These are phyloP conservation scores for Acromyrmex heyeri DNA, from an alignment of 1,140 invertebrate genomes.

Conservation along the genomic window DNA sequence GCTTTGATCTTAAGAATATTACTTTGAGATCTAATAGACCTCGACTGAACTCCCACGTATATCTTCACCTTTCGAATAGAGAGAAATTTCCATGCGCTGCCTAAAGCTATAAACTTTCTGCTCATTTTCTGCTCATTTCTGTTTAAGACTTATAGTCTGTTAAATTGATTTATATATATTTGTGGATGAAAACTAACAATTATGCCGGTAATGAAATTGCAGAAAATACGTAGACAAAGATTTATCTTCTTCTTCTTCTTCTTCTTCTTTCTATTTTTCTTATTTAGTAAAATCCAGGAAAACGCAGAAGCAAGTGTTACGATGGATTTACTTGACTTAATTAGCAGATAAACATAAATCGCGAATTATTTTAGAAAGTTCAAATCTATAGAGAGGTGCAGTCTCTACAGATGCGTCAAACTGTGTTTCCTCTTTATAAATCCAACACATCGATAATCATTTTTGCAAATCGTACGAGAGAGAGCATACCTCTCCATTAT, in stretches of 20 bases:
- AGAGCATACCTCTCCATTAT: constrained; percentile 12
- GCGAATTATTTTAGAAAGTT: constrained; percentile 22
- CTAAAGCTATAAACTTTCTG: constrained; percentile 41
- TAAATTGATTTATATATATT: constrained; percentile 27
- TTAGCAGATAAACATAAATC: constrained; percentile 4
- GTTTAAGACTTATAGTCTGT: not conserved
- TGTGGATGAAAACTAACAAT: constrained; percentile 10
- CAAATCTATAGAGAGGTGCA: not conserved
- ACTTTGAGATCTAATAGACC: not conserved
- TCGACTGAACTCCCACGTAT: not conserved
- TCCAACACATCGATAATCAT: constrained; percentile 15
- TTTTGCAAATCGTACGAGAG: constrained; percentile 21
- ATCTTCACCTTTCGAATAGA: constrained; percentile 38
- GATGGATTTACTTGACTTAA: not conserved
- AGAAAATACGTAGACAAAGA: constrained; percentile 2
- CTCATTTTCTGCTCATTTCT: constrained; percentile 5
- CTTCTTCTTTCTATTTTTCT: not conserved
- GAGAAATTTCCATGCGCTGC: constrained; percentile 33
- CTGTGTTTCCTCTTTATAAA: constrained; percentile 13
- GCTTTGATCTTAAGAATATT: constrained; percentile 18
- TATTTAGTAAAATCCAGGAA: not conserved
- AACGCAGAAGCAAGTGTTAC: not conserved
- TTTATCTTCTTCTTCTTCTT: not conserved
- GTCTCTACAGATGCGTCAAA: not conserved
- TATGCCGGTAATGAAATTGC: not conserved